These are phyloP conservation scores for Cryptus viduatorius DNA, from an alignment of 2,888 invertebrate species.

Conservation along the genomic window DNA sequence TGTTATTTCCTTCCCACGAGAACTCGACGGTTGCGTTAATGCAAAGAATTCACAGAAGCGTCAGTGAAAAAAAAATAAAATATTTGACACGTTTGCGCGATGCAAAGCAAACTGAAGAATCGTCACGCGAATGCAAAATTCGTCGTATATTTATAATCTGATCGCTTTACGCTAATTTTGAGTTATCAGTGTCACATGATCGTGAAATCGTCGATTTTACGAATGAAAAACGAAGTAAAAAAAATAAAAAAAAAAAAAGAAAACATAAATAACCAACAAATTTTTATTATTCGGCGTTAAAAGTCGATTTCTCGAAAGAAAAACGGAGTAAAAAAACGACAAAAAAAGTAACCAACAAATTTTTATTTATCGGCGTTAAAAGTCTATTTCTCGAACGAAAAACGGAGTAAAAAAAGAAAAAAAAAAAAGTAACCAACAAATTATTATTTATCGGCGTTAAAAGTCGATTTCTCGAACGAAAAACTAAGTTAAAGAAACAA, in stretches of 20 bases:
- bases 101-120: not conserved
- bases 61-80: not conserved
- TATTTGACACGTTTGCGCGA: not conserved
- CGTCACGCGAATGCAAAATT: not conserved
- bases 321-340: too few relatives aligned
- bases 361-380: too few relatives aligned
- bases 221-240: not conserved
- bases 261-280: not conserved
- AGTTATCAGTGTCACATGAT: not conserved
- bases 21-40: not conserved
- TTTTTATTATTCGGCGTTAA: too few relatives aligned
- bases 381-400: too few relatives aligned
- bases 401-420: too few relatives aligned
- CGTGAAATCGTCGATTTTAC: not conserved
- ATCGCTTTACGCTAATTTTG: not conserved
- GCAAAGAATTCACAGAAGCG: constrained; percentile 2
- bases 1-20: not conserved
- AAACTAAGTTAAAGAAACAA: not conserved
- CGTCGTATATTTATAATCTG: not conserved
- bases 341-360: too few relatives aligned
- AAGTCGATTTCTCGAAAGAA: too few relatives aligned
- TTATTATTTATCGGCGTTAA: too few relatives aligned
- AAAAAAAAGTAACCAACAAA: too few relatives aligned
- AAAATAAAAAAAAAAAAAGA: too few relatives aligned
- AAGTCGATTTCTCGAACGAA: not conserved